phyloP scores from a whole-genome alignment of 2,888 invertebrate species.

The Lasioglossum leucozonium region DNA sequence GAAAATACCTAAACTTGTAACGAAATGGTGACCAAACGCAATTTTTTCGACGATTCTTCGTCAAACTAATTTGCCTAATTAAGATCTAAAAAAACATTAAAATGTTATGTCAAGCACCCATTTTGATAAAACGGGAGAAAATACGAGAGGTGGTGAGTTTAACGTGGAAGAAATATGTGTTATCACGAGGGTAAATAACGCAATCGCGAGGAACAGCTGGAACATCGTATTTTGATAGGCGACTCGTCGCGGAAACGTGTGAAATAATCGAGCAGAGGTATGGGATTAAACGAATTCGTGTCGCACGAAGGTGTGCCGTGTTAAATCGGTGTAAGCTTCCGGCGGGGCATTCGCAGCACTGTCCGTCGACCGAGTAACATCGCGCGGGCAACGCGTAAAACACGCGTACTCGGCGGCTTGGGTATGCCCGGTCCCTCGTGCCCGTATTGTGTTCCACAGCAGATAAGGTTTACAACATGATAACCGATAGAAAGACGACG shows the following conservation, averaged over 20 bases:
- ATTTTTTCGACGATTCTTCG: too few species aligned
- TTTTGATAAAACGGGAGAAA: too few species aligned
- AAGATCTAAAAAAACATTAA: too few species aligned
- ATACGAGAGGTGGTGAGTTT: too few species aligned
- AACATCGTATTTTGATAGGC: neutral
- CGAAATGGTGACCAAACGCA: too few species aligned
- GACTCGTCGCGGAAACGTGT: neutral
- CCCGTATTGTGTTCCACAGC: constrained; percentile 58
- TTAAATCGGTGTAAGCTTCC: constrained; percentile 2
- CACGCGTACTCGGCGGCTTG: constrained; percentile 6
- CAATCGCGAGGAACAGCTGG: neutral
- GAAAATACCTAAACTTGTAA: too few species aligned
- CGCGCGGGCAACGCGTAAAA: constrained; percentile 29
- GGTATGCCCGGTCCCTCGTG: constrained; percentile 5
- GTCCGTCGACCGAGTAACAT: constrained; percentile 36
- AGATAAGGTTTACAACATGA: constrained; percentile 77
- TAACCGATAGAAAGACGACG: constrained; percentile 70
- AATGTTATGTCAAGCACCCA: too few species aligned
- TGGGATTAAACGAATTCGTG: constrained; percentile 6
- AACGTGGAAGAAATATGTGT: too few species aligned
- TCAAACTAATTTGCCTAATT: too few species aligned
- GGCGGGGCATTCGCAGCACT: constrained; percentile 6
- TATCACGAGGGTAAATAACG: neutral
- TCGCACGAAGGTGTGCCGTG: constrained; percentile 8
- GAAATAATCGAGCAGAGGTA: neutral